A percentile compares a stretch with the other conserved stretches of the same genome.
phyloP scores from a whole-genome alignment of 2,113 vertebrate genomes.

The Sula dactylatra region DNA sequence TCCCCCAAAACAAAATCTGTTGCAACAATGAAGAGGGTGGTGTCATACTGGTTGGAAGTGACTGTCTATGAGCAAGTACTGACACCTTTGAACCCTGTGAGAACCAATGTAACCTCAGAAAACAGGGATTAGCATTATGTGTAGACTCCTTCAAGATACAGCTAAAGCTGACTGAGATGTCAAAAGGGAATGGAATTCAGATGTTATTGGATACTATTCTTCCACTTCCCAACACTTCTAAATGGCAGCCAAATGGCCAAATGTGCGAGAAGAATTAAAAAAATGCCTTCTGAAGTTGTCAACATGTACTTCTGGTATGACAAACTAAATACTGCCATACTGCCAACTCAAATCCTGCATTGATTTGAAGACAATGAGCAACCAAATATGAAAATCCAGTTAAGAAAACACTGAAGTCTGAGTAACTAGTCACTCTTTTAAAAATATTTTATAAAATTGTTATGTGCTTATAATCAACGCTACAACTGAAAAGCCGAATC shows the following conservation, averaged over 20 bases:
- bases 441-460: background rate
- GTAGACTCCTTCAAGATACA: background rate
- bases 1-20: background rate
- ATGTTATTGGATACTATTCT: background rate
- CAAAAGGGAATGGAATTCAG: background rate
- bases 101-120: background rate
- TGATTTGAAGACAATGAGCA: background rate
- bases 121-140: accelerated
- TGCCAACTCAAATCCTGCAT: background rate
- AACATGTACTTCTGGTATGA: background rate
- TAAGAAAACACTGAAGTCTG: background rate
- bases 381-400: background rate
- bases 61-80: background rate
- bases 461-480: background rate
- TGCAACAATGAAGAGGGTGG: background rate
- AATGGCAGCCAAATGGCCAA: background rate
- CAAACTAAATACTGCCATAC: background rate
- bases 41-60: background rate
- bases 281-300: background rate
- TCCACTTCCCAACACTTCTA: background rate
- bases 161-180: background rate
- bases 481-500: background rate
- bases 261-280: background rate
- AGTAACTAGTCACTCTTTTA: background rate
- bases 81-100: background rate